These are phyloP conservation scores for Tragelaphus strepsiceros DNA, from an alignment of 2,113 vertebrate genomes.

Conservation along the genomic window DNA sequence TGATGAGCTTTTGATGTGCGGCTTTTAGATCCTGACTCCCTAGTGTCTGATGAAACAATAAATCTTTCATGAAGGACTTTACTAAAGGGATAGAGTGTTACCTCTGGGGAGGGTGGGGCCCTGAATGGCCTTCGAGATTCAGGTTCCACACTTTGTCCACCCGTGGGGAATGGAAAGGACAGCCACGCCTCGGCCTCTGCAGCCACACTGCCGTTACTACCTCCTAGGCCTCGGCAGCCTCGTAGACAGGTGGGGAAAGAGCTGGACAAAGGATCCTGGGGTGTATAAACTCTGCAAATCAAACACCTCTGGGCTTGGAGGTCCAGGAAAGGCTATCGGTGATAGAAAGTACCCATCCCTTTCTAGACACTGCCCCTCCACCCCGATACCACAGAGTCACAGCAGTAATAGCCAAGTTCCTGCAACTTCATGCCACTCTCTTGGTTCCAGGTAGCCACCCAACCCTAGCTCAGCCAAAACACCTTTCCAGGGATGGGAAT, in stretches of 20 bases:
- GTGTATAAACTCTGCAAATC: not conserved
- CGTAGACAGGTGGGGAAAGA: not conserved
- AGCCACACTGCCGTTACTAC: not conserved
- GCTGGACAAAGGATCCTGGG: not conserved
- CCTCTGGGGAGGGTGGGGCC: not conserved
- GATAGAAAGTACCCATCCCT: not conserved
- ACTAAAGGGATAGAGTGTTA: not conserved
- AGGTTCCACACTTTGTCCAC: not conserved
- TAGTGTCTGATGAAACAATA: not conserved
- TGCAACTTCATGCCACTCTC: not conserved
- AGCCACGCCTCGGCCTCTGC: not conserved
- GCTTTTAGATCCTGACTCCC: not conserved
- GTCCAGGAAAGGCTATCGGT: not conserved
- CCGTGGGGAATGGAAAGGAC: not conserved
- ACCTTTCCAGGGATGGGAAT: not conserved
- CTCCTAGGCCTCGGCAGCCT: not conserved
- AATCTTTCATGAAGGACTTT: not conserved
- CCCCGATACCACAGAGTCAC: not conserved
- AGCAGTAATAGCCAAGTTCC: not conserved
- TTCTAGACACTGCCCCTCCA: not conserved
- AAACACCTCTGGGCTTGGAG: not conserved
- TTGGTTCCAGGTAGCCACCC: not conserved
- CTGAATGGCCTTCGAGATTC: not conserved
- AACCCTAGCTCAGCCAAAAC: not conserved
- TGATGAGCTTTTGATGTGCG: not conserved